A percentile compares a stretch with the other conserved stretches of the same genome.
These are phyloP conservation scores for Heteronetta atricapilla DNA, from an alignment of 2,113 vertebrate species.

Conservation along the genomic window DNA sequence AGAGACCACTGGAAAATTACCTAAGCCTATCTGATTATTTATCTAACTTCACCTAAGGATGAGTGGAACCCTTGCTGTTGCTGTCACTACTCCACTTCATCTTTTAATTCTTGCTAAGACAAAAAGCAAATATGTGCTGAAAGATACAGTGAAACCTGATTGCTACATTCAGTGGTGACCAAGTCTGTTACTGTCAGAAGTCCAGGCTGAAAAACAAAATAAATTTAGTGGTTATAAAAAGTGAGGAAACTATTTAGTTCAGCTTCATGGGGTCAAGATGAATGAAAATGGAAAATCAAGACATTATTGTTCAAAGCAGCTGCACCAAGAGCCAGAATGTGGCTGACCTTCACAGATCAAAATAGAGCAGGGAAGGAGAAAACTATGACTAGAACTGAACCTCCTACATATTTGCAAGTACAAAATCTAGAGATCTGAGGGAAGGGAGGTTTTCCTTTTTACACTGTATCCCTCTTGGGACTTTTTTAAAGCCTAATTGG, in stretches of 20 bases:
- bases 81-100: background rate
- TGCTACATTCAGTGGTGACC: background rate
- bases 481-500: background rate
- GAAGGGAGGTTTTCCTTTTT: background rate
- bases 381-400: background rate
- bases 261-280: background rate
- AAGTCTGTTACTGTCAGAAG: background rate
- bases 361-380: background rate
- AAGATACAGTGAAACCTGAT: background rate
- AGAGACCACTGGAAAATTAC: background rate
- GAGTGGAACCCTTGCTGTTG: background rate
- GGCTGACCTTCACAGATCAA: background rate
- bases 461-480: background rate
- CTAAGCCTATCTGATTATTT: background rate
- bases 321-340: background rate
- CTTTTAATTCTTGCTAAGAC: background rate
- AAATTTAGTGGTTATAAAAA: background rate
- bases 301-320: background rate
- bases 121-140: background rate
- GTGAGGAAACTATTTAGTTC: background rate
- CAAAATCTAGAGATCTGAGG: background rate
- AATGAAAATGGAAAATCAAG: background rate
- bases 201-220: background rate
- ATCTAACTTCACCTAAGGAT: background rate
- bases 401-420: background rate